Base-by-base conservation (phyloP, 2,888 invertebrate species). In the Meiosimyza platycephala region DNA sequence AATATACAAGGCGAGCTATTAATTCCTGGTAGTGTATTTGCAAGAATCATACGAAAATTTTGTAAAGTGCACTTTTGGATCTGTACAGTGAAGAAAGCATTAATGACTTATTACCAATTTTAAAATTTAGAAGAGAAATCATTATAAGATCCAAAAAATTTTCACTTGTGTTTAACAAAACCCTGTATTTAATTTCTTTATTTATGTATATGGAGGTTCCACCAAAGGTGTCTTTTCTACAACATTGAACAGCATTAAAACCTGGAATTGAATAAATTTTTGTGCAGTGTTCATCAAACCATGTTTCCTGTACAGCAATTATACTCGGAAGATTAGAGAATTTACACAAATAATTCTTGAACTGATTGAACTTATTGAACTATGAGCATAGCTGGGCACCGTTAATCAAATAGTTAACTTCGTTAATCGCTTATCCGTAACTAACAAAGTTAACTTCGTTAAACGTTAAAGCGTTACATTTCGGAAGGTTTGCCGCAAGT, bases 1-100 rank as follows among this genome's bases (percentile, higher is more conserved):
- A 54, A n/a, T 54, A 54, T 54, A 54, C n/a, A 54, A 54, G 54
- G 54, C 16, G n/a, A 54, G n/a, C 15, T 54, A 54, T 54, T n/a
- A 54, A 54, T n/a, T 12, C 54, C 15, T 54, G 54, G 54, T 18
- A 54, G 54, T 54, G 15, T n/a, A 54, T 54, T 54, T n/a, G 9
- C 54, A n/a, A 54, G 54, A 3, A 1, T 54, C 11, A 7, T 54
- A 54, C 15, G 15, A n/a, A 54, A 54, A 54, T 15, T 15, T 54
- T n/a, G 54, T 54, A 54, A 54, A 15, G 54, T 15, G n/a, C 54
- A 54, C 54, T 54, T 54, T 18, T 54, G 54, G 54, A 54, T 54
- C n/a, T 54, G 2, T n/a, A 54, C 54, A 54, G n/a, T n/a, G 54
- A n/a, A 54, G 54, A 54, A 9, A 54, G 16, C 15, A 54, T 54